Evolutionary conservation across 2,797 vertebrate species (phyloP), one percentile per base, ranked within the genome.

Genomic region (Melanotaenia trifasciata): DNA sequence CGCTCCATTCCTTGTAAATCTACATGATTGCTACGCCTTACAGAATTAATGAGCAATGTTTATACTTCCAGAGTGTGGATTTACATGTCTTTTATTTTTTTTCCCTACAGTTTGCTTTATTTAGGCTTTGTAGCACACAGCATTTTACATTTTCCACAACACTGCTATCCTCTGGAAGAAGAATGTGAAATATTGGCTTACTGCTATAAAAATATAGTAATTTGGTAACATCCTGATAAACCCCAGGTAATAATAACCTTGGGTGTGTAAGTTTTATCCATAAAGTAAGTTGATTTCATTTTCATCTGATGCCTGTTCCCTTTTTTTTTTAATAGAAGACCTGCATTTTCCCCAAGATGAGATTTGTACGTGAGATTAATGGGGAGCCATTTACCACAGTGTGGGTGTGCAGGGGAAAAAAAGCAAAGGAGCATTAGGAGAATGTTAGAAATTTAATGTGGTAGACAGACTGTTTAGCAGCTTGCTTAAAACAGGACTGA

Each of bases 331-430:
- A 89, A 90, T 86, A 80, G 84, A 75, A 83, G 64, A 62, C 83
- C 72, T 78, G 76, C 70, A 67, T 89, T 92, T 30, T 90, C 76
- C 54, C 74, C 50, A 64, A 88, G 87, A 89, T 80, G 81, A 87
- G 85, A 80, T 78, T 78, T 83, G 73, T 71, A 58, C 61, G 64
- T 33, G 83, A 88, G 85, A 87, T 90, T 90, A 87, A 91, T 83
- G 61, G 68, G 75, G 40, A 69, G 50, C 38, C 28, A 71, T 88
- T 88, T 84, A 36, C 84, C 53, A 79, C 65, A n/a, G 72, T 61
- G 83, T 70, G 60, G 74, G 57, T 60, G 68, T 86, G 74, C 65
- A 47, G 20, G 20, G 70, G 35, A 70, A 40, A 50, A 47, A 20
- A n/a, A 8, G 5, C 38, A 18, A 53, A 65, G 6, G 53, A 76